Percentiles rank a stretch among this genome's conserved stretches.
Conservation (phyloP, 2,888 invertebrate genomes). For the Ellobium chinense region DNA sequence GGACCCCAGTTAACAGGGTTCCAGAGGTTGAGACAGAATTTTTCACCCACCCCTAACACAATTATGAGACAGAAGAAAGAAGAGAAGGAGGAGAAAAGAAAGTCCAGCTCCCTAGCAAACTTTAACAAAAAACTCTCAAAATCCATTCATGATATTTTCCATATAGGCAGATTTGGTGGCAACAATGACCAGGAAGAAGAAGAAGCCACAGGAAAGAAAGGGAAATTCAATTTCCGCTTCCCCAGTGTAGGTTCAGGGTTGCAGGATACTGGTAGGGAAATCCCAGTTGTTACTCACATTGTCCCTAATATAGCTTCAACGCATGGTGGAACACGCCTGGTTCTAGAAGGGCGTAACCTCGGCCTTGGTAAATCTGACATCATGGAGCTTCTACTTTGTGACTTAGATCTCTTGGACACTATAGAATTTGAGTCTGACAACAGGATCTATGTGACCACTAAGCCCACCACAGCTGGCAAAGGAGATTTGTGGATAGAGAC, state of each 20-base stretch:
- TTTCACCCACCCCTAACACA: conserved; percentile 47
- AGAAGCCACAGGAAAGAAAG: conserved; percentile 30
- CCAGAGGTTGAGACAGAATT: conserved; percentile 50
- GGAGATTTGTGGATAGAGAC: conserved; percentile 75
- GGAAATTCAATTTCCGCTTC: conserved; percentile 35
- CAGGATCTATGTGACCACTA: conserved; percentile 70
- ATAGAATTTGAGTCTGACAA: conserved; percentile 72
- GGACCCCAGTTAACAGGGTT: conserved; percentile 52
- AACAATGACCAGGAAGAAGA: conserved; percentile 54
- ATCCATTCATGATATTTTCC: conserved; percentile 72
- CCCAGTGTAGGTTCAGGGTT: conserved; percentile 62
- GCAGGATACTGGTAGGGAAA: conserved; percentile 56
- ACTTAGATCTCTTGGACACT: conserved; percentile 71
- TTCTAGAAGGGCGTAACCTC: conserved; percentile 73
- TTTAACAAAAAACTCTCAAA: conserved; percentile 72
- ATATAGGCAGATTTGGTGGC: conserved; percentile 60
- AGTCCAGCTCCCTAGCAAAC: conserved; percentile 60
- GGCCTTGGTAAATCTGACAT: conserved; percentile 74
- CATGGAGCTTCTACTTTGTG: conserved; percentile 72
- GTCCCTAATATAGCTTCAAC: conserved; percentile 69
- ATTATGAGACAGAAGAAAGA: conserved; percentile 45
- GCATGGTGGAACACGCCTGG: conserved; percentile 71
- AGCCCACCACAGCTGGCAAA: conserved; percentile 67
- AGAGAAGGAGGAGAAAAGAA: conserved; percentile 50
- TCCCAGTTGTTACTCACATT: conserved; percentile 70